These are phyloP conservation scores for Phymorhynchus buccinoides DNA, from an alignment of 1,140 invertebrate genomes.

Conservation along the genomic window DNA sequence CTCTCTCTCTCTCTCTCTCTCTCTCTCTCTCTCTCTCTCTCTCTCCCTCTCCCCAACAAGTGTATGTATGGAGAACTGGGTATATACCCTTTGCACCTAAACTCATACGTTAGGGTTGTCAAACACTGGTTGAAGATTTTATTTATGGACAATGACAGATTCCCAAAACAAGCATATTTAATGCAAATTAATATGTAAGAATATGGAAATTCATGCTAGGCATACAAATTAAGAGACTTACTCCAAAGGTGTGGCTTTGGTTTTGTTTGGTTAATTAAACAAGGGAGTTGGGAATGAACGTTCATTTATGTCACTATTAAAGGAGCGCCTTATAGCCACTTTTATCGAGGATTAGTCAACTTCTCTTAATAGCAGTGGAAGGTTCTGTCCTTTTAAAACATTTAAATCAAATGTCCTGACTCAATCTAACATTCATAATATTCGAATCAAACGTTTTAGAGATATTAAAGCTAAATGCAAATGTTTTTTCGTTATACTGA, in stretches of 20 bases:
- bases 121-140: conserved; percentile 11
- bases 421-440: background rate
- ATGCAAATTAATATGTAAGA: background rate
- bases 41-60: background rate
- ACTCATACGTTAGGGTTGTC: background rate
- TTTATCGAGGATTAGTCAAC: background rate
- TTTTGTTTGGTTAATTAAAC: background rate
- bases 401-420: background rate
- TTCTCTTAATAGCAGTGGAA: background rate
- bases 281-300: background rate
- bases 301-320: background rate
- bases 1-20: background rate
- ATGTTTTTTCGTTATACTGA: background rate
- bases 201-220: background rate
- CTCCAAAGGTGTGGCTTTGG: background rate
- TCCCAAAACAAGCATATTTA: background rate
- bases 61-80: background rate
- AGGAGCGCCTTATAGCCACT: background rate
- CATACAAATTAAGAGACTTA: background rate
- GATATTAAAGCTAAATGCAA: background rate
- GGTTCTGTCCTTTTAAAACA: background rate
- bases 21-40: background rate
- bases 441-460: background rate
- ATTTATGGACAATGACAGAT: background rate
- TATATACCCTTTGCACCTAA: background rate